Evolutionary conservation across 2,888 invertebrate species (phyloP).

Genomic region (Hesperia comma): DNA sequence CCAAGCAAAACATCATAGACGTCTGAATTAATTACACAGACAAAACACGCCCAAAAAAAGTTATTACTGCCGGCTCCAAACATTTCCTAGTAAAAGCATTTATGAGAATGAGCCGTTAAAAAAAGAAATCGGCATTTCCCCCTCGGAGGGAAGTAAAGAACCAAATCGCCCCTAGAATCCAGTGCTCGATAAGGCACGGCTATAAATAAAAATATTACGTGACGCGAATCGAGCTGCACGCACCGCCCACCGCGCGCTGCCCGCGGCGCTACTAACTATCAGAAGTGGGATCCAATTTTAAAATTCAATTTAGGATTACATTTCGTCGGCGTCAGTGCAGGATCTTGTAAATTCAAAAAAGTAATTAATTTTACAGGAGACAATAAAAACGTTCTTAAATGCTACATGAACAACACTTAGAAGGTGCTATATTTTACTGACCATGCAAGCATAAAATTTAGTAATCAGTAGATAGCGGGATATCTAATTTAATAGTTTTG

Average conservation of each 20-base stretch:
- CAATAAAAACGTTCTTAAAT: too few relatives aligned
- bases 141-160: conserved; percentile 21
- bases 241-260: not conserved
- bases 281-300: not conserved
- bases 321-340: too few relatives aligned
- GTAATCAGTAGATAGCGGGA: too few relatives aligned
- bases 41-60: not conserved
- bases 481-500: too few relatives aligned
- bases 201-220: conserved; percentile 43
- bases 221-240: conserved; percentile 39
- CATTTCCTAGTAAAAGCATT: conserved; percentile 17
- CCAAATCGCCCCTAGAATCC: conserved; percentile 36
- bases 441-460: too few relatives aligned
- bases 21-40: not conserved
- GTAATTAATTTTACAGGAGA: too few relatives aligned
- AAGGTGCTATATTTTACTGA: too few relatives aligned
- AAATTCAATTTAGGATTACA: too few relatives aligned
- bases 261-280: not conserved
- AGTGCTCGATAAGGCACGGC: conserved; percentile 33
- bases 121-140: conserved; percentile 39
- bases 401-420: too few relatives aligned
- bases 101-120: conserved; percentile 37
- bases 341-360: too few relatives aligned
- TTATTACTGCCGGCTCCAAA: not conserved
- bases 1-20: too few relatives aligned